A percentile compares a stretch with the other conserved stretches of the same genome.
Evolutionary conservation across 2,113 vertebrate genomes (phyloP).

Genomic region (Thamnaconus septentrionalis): DNA sequence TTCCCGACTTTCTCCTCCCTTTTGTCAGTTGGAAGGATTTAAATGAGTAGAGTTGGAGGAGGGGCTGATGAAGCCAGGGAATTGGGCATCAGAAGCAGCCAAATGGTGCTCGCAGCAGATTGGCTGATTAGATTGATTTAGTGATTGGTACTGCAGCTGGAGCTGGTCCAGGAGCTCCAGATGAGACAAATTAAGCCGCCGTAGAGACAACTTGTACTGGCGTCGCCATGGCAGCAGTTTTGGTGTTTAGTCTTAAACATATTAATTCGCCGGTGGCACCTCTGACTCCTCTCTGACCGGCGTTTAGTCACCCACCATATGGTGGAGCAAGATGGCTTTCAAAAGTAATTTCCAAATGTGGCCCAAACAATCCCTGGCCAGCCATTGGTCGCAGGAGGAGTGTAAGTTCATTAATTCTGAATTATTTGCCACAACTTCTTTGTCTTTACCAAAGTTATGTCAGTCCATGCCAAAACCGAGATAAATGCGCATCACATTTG

Average conservation of each 20-base stretch:
- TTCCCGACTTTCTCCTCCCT: slow-evolving; percentile 22
- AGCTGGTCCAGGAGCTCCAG: slow-evolving; percentile 53
- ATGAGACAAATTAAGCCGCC: slow-evolving; percentile 62
- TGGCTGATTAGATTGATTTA: slow-evolving; percentile 68
- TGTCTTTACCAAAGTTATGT: too few relatives aligned
- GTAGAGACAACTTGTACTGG: slow-evolving; percentile 45
- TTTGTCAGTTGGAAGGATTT: slow-evolving; percentile 14
- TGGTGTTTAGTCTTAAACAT: slow-evolving; percentile 25
- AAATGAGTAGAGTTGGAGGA: slow-evolving; percentile 22
- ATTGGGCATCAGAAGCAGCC: slow-evolving; percentile 22
- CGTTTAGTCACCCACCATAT: background rate
- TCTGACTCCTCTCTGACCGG: background rate
- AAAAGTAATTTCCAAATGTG: too few relatives aligned
- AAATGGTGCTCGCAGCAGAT: slow-evolving; percentile 50
- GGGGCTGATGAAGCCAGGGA: slow-evolving; percentile 17
- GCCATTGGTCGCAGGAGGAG: too few relatives aligned
- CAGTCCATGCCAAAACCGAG: too few relatives aligned
- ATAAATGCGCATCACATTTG: too few relatives aligned
- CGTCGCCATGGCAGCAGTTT: slow-evolving; percentile 12
- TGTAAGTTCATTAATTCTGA: too few relatives aligned
- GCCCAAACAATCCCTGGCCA: too few relatives aligned
- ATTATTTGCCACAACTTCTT: too few relatives aligned
- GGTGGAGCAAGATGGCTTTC: too few relatives aligned
- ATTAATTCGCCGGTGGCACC: slow-evolving; percentile 36
- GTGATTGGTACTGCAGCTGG: slow-evolving; percentile 61